phyloP scores from a whole-genome alignment of 2,113 vertebrate species.

The Pomatorhinus ruficollis region DNA sequence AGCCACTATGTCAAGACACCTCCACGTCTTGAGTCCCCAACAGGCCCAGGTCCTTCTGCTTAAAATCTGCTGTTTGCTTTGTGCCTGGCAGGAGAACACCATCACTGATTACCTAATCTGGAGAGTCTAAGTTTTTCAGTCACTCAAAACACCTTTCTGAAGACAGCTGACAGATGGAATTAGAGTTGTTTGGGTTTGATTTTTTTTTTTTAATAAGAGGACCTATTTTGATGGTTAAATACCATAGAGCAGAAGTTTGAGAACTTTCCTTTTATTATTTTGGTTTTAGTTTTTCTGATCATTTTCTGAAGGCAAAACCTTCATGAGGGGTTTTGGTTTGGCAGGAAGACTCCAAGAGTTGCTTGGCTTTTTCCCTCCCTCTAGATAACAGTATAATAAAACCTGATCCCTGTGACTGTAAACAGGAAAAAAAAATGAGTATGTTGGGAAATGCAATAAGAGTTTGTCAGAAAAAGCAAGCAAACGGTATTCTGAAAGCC shows the following conservation, averaged over 20 bases:
- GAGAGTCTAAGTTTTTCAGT: neutral
- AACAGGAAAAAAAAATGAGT: neutral
- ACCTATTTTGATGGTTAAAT: neutral
- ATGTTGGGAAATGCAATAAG: slow-evolving; percentile 12
- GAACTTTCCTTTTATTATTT: neutral
- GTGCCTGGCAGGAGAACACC: neutral
- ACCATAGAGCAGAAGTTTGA: neutral
- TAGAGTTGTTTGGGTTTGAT: neutral
- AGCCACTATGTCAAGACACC: neutral
- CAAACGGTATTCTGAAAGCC: neutral
- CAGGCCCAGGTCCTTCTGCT: neutral
- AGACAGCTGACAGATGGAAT: neutral
- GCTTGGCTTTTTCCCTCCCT: neutral
- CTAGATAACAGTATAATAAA: neutral
- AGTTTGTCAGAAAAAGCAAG: slow-evolving; percentile 19
- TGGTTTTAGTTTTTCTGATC: neutral
- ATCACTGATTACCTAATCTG: neutral
- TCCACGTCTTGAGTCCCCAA: neutral
- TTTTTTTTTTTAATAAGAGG: neutral
- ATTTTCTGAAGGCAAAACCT: neutral
- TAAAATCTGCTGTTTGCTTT: neutral
- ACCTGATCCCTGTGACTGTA: neutral
- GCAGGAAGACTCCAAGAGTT: neutral
- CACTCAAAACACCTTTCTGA: neutral
- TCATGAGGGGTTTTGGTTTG: neutral